Evolutionary conservation across 2,888 invertebrate genomes (phyloP), one percentile per base, ranked within the genome.

Genomic region (Pristionchus maxplancki): DNA sequence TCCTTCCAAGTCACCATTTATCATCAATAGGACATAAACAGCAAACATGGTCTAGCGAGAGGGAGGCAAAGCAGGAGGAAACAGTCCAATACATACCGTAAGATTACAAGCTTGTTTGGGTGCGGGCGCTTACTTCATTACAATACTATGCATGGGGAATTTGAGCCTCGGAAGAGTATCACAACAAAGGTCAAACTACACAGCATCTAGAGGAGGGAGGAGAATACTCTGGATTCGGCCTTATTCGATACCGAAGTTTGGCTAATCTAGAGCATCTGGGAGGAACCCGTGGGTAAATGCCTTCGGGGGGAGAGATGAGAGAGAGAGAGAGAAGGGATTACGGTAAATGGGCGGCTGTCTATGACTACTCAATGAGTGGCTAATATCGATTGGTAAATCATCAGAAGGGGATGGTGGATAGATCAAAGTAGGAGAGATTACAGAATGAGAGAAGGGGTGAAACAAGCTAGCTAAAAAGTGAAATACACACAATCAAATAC

Each of bases 291-390:
- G n/a, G n/a, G 4, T 48, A 17, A 48, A 78, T 78, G 78, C 78
- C 78, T 78, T 78, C 74, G 78, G 71, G 64, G 71, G 58, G 58
- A 58, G 58, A n/a, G 9, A 37, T 24, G 37, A 71, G 24, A 20
- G 28, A n/a, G 13, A 4, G 34, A 78, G 37, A 40, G 78, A 11
- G 78, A 44, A n/a, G n/a, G 11, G 74, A 78, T 78, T 78, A 78
- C 78, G 78, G 78, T 78, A 78, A 78, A 48, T 44, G 44, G 17
- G n/a, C 11, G 44, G 13, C 28, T 78, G 74, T 78, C 74, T 78
- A 78, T 78, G 78, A 78, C 78, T 78, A 78, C 78, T n/a, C n/a
- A 28, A 44, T 6, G 78, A 28, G n/a, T 78, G 78, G 78, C 78
- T 78, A 78, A 44, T 44, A 78, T 78, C 78, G 44, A 78, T 40